Evolutionary conservation across 2,797 vertebrate genomes (phyloP), one percentile per base, ranked within the genome.

Genomic region (Rhodeus uyekii): DNA sequence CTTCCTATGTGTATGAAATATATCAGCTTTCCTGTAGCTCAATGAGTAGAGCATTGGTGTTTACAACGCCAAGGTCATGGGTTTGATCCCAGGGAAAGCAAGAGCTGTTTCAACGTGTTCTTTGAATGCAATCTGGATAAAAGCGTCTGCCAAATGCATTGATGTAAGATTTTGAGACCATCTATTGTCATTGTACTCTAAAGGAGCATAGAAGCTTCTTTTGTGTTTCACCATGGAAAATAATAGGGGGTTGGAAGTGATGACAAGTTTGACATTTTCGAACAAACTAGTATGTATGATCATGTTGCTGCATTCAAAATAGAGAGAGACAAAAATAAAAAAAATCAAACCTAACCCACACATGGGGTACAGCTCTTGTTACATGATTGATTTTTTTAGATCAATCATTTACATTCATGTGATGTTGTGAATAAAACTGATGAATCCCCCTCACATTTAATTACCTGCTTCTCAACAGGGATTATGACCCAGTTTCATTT

Each of bases 401-500:
- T n/a, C n/a, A n/a, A n/a, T 36, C 2, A 44, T 69, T 69, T 12
- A 48, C 10, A 44, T 71, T 34, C 65, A 71, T 60, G 13, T 44
- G 36, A 44, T 79, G 77, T 4, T 58, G 77, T 79, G 53, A 80
- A 71, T 36, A 19, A 32, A 71, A 36, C 68, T 36, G 18, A 58
- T 46, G 27, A 46, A 71, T 72, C 24, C 8, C 22, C 38, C 44
- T 38, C 36, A 78, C 63, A 42, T 65, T 65, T 29, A 65, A 81
- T 55, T 81, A 55, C 36, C 67, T 16, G 32, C 44, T 39, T 65
- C 80, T 65, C 71, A 81, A 53, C 19, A 39, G 8, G 19, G 27
- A 32, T 27, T 16, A 65, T 81, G 32, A 38, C 19, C 80, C 18
- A n/a, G 24, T 65, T 53, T 65, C 71, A 42, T 50, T 65, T 32